These are phyloP conservation scores for Apteryx owenii DNA, from an alignment of 2,113 vertebrate species.

Conservation along the genomic window DNA sequence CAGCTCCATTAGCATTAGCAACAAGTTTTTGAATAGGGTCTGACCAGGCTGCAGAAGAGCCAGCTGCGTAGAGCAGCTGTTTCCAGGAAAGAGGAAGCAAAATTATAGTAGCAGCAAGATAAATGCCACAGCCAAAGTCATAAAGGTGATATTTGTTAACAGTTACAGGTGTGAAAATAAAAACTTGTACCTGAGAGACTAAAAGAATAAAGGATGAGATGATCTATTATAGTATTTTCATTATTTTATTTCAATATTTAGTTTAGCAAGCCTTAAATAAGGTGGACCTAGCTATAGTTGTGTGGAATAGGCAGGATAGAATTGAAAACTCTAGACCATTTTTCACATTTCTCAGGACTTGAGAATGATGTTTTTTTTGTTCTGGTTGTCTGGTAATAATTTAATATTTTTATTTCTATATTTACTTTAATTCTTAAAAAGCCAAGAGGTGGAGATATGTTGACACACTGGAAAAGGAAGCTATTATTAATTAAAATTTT, in stretches of 20 bases:
- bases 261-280: constrained; percentile 1
- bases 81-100: constrained; percentile 14
- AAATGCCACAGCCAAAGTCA: constrained; percentile 33
- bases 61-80: neutral
- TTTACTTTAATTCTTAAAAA: constrained; percentile 77
- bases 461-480: constrained; percentile 66
- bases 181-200: neutral
- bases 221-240: neutral
- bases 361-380: constrained; percentile 64
- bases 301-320: neutral
- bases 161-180: neutral
- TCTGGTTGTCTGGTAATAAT: constrained; percentile 65
- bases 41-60: neutral
- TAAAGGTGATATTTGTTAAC: constrained; percentile 37
- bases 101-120: neutral
- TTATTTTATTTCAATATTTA: constrained; percentile 17
- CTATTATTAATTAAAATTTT: constrained; percentile 78
- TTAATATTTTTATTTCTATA: constrained; percentile 77
- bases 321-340: constrained; percentile 1
- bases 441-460: constrained; percentile 67
- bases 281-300: neutral
- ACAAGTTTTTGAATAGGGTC: neutral
- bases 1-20: constrained; percentile 10
- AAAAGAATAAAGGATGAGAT: neutral
- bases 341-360: constrained; percentile 23